Evolutionary conservation across 2,113 vertebrate species (phyloP), one percentile per base, ranked within the genome.

Genomic region (Perognathus longimembris): DNA sequence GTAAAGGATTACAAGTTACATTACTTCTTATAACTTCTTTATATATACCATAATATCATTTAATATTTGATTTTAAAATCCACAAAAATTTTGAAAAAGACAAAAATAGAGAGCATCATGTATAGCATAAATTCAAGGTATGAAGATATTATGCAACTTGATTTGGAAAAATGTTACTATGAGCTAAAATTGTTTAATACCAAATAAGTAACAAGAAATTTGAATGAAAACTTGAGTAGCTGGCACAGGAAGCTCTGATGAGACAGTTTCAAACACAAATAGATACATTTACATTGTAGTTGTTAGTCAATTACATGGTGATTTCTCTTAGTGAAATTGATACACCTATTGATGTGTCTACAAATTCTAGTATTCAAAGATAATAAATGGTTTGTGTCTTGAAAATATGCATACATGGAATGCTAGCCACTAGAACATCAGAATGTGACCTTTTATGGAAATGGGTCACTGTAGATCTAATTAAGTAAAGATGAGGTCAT

Each of bases 271-370:
- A 75, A 28, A n/a, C 38, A 10, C 6, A 74, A 67, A 57, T 10
- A 69, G 73, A 69, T 0, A 24, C 30, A 66, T 85, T 82, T 85
- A 92, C 3, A 90, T 7, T 32, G 17, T 70, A 75, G 8, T 11
- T 54, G 34, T 50, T 45, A 93, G 67, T 42, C 4, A 75, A 75
- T 2, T 40, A 4, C 24, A 36, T 75, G n/a, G 67, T 5, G 79
- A 61, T 88, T 87, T 63, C 30, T 89, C 70, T 59, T 22, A 66
- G 36, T 64, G 93, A 66, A 84, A 94, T 50, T 64, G 80, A 66
- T 38, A 61, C 9, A 64, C 32, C 73, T 67, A 73, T 32, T 88
- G 91, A 76, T 54, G 30, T 89, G 18, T 79, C 6, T 67, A 81
- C 7, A 90, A 34, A 71, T 66, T 69, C 9, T 45, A 59, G 0